Base-by-base conservation (phyloP, 2,888 invertebrate species). In the Schrankia costaestrigalis region DNA sequence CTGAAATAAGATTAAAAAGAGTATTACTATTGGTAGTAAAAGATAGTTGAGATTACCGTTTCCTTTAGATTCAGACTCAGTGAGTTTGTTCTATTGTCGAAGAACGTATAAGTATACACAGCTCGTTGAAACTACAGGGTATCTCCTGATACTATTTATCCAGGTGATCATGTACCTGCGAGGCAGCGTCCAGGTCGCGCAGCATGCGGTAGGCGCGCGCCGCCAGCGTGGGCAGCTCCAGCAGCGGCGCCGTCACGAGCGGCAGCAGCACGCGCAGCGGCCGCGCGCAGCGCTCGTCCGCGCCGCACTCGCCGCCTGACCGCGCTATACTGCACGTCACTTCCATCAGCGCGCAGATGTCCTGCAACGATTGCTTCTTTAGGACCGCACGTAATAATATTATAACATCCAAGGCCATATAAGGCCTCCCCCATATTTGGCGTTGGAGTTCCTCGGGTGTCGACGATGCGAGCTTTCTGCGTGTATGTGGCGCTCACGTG, bases 331-430 rank as follows among this genome's bases (percentile, higher is more conserved):
- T 66, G 59, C 81, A 78, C 17, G 95, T 84, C 39, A 97, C 82
- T 60, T 96, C 93, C 90, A 97, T 92, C 6, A 97, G 87, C 3
- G 95, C 86, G 31, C 93, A 89, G 48, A 97, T 91, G 65, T 96
- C 96, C 78, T 93, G 90, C 56, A 89, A 21, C 8, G 5, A 2
- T 6, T 3, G n/a, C n/a, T n/a, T n/a, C n/a, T n/a, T n/a, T n/a
- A n/a, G n/a, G n/a, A n/a, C n/a, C n/a, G n/a, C n/a, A n/a, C n/a
- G n/a, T n/a, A n/a, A n/a, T n/a, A n/a, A n/a, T n/a, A n/a, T n/a
- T n/a, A n/a, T n/a, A n/a, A n/a, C n/a, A n/a, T n/a, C n/a, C n/a
- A n/a, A n/a, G n/a, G n/a, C n/a, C n/a, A n/a, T n/a, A n/a, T n/a
- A n/a, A n/a, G n/a, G n/a, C n/a, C n/a, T n/a, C n/a, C n/a, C n/a